Conservation (phyloP, 2,888 invertebrate genomes). For the Ophioninae sp. region DNA sequence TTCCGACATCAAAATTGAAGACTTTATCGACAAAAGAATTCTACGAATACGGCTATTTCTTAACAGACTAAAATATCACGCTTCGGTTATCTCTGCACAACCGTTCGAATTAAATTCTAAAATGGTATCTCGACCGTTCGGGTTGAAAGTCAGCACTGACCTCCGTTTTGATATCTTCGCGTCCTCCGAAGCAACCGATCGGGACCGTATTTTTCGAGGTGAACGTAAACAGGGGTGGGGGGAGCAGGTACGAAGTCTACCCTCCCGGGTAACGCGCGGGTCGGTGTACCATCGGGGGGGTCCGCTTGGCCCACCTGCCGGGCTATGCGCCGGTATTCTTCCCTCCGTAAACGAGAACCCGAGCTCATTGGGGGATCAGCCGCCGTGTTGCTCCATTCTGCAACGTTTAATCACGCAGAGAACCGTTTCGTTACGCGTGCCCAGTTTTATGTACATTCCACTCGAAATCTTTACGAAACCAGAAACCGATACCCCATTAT, state of each 20-base stretch:
- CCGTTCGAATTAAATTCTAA: too few relatives aligned
- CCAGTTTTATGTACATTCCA: constrained; percentile 51
- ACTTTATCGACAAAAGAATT: too few relatives aligned
- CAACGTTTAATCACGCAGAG: neutral
- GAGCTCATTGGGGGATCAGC: constrained; percentile 54
- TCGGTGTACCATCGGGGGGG: constrained; percentile 36
- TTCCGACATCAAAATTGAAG: too few relatives aligned
- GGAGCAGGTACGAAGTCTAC: constrained; percentile 15
- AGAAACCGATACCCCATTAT: constrained; percentile 56
- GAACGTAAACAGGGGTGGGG: neutral
- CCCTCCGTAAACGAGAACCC: constrained; percentile 25
- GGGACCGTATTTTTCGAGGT: too few relatives aligned
- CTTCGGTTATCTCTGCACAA: too few relatives aligned
- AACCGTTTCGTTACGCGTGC: constrained; percentile 78
- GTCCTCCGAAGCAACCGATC: too few relatives aligned
- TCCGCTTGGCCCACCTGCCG: constrained; percentile 45
- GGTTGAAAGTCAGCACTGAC: too few relatives aligned
- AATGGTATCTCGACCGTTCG: too few relatives aligned
- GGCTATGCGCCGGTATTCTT: constrained; percentile 25
- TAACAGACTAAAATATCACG: too few relatives aligned
- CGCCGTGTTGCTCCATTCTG: constrained; percentile 50
- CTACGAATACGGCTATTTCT: too few relatives aligned
- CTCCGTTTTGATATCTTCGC: too few relatives aligned
- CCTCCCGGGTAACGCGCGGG: constrained; percentile 21
- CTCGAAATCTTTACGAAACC: constrained; percentile 63